Evolutionary conservation across 92 coral and sea anemone genomes (phyloP), one percentile per base, ranked within the genome.

Genomic region (Zoanthus sansibaricus): DNA sequence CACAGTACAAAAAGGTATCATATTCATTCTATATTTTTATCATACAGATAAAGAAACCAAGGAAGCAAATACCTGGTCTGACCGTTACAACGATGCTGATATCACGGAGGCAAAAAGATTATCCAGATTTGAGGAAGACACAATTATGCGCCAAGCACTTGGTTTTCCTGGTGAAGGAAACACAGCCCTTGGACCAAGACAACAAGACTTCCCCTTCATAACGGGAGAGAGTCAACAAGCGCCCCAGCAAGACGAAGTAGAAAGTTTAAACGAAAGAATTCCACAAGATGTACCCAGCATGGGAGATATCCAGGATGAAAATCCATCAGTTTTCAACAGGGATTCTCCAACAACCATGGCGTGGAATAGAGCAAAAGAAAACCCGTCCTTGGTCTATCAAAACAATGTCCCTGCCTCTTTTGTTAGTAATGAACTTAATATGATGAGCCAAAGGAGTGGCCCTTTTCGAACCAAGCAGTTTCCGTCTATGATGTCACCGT

Each of bases 71-170:
- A 61, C 64, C 75, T 13, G 64, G 58, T 20, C 85, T 15, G 66
- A 66, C 18, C 75, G 75, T 8, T 80, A 80, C 49, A 80, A 20
- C 70, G 33, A 67, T 32, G 74, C 72, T 45, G 85, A 67, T 45
- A 25, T 80, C 13, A 45, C 45, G 45, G 85, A 80, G 61, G 85
- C 85, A 80, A 64, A 80, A 30, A 66, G 85, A n/a, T 64, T 80
- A 31, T 80, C 85, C 47, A 64, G 59, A 59, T 80, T 80, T 66
- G 85, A 80, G 75, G 85, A 80, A 62, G 85, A 66, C 58, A 67
- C 16, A 44, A 80, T 80, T 42, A 45, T 80, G 73, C 85, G 85
- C 21, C 85, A 80, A 11, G 85, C 85, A 6, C 66, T 64, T 46
- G 85, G 85, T 5, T 75, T 80, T 80, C 75, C 59, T 33, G 74